Evolutionary conservation across 2,113 vertebrate genomes (phyloP).

Genomic region (Passerina amoena): DNA sequence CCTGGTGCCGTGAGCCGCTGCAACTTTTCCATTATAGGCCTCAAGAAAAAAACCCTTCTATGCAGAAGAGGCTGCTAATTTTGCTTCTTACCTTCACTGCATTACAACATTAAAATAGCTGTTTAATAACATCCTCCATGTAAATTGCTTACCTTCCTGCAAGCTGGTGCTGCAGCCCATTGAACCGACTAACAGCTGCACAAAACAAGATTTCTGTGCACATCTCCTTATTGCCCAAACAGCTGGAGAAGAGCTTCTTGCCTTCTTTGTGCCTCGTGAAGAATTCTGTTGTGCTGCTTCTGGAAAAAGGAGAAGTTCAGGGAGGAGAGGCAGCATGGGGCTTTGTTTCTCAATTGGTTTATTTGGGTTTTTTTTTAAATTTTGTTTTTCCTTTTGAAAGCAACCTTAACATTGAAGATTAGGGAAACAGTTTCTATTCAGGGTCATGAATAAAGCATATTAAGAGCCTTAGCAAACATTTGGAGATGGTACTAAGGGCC

Average conservation of each 20-base stretch:
- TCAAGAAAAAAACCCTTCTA: background rate
- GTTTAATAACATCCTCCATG: background rate
- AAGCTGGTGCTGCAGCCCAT: background rate
- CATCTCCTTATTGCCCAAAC: background rate
- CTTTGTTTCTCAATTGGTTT: background rate
- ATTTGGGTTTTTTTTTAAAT: background rate
- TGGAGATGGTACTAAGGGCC: background rate
- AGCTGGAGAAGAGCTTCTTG: background rate
- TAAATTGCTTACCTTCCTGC: background rate
- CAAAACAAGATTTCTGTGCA: background rate
- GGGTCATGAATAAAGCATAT: background rate
- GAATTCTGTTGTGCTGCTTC: background rate
- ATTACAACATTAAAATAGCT: background rate
- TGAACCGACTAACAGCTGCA: background rate
- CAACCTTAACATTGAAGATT: background rate
- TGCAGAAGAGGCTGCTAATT: background rate
- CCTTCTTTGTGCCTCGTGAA: background rate
- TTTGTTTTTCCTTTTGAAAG: background rate
- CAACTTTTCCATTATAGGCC: background rate
- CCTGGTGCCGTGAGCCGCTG: background rate
- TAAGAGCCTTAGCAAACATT: background rate
- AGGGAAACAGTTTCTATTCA: background rate
- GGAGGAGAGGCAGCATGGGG: background rate
- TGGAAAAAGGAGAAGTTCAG: background rate
- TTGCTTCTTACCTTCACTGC: background rate